These are phyloP conservation scores for Atta texana DNA, from an alignment of 1,140 invertebrate genomes.

Conservation along the genomic window DNA sequence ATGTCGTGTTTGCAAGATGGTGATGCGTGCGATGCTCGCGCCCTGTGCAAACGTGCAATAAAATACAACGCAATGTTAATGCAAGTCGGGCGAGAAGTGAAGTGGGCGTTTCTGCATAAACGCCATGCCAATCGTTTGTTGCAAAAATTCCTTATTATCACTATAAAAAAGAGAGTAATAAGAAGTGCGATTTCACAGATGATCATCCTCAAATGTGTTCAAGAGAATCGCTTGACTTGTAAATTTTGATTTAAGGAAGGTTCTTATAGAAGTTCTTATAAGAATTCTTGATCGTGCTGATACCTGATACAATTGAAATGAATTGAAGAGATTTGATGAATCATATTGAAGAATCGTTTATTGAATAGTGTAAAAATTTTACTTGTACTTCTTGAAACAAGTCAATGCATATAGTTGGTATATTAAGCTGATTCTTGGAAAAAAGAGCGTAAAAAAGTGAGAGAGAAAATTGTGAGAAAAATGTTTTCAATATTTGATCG, in stretches of 20 bases:
- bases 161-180: background rate
- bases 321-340: background rate
- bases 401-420: background rate
- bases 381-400: background rate
- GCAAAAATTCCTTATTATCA: conserved; percentile 19
- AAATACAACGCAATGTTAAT: conserved; percentile 31
- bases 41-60: conserved; percentile 31
- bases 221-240: background rate
- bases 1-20: background rate
- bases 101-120: conserved; percentile 36
- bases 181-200: background rate
- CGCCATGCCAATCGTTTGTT: conserved; percentile 8
- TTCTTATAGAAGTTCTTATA: background rate
- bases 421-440: background rate
- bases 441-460: background rate
- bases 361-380: background rate
- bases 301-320: background rate
- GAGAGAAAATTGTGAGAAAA: background rate
- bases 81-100: background rate
- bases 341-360: background rate
- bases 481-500: background rate
- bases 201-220: background rate
- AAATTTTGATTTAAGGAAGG: background rate
- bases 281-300: background rate
- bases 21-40: conserved; percentile 7